These are phyloP conservation scores for Chionoecetes opilio DNA, from an alignment of 1,140 invertebrate genomes.

Conservation along the genomic window DNA sequence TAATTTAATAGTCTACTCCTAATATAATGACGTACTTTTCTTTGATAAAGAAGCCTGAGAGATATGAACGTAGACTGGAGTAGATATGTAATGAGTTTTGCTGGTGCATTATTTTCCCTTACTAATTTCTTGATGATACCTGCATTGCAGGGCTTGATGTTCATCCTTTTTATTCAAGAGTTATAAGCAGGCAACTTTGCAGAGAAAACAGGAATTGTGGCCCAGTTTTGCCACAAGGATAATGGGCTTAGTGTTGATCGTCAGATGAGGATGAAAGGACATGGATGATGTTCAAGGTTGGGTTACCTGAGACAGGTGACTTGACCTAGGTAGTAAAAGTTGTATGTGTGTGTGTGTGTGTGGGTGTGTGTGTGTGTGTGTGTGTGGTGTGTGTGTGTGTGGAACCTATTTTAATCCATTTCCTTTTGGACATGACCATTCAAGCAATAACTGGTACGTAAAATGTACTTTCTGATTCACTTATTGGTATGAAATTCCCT, in stretches of 20 bases:
- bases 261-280: neutral
- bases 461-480: slow-evolving; percentile 32
- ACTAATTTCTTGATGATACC: neutral
- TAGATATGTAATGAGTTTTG: too few species aligned
- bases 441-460: neutral
- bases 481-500: slow-evolving; percentile 9
- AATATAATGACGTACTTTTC: neutral
- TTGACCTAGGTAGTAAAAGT: slow-evolving; percentile 18
- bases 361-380: too few species aligned
- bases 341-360: too few species aligned
- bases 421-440: slow-evolving; percentile 33
- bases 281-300: too few species aligned
- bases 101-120: neutral
- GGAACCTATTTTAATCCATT: neutral
- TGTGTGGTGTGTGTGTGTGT: too few species aligned
- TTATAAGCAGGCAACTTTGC: slow-evolving; percentile 39
- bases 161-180: neutral
- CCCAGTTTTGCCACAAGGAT: slow-evolving; percentile 13
- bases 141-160: neutral
- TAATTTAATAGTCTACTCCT: slow-evolving; percentile 1
- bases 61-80: too few species aligned
- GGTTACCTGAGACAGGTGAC: neutral
- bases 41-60: too few species aligned
- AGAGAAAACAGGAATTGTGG: neutral
- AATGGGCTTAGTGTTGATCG: slow-evolving; percentile 40